Evolutionary conservation across 2,797 vertebrate genomes (phyloP).

Genomic region (Peromyscus melanophrys): DNA sequence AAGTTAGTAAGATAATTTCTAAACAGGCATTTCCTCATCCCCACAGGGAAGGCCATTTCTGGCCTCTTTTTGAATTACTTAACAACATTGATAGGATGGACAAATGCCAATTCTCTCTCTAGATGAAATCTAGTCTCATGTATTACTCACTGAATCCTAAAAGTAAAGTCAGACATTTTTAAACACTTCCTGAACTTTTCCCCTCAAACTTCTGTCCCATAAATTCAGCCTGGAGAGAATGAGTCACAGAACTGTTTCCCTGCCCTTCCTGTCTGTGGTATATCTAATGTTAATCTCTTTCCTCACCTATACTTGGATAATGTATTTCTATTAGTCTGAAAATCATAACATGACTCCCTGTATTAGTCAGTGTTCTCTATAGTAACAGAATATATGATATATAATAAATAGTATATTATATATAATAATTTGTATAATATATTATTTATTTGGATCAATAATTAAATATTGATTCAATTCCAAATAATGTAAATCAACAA

Average conservation of each 20-base stretch:
- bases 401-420: too few species aligned
- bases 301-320: background rate
- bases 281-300: background rate
- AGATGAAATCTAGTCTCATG: background rate
- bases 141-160: background rate
- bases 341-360: background rate
- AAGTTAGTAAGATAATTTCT: background rate
- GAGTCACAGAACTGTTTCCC: background rate
- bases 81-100: background rate
- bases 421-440: too few species aligned
- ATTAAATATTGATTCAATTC: too few species aligned
- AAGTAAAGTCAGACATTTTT: background rate
- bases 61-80: background rate
- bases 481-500: too few species aligned
- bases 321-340: background rate
- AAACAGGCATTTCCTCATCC: too few species aligned
- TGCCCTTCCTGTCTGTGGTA: background rate
- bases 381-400: too few species aligned
- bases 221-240: background rate
- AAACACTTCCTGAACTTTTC: background rate
- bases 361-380: background rate
- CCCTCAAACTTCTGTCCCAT: background rate
- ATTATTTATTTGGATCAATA: too few species aligned
- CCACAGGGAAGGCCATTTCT: background rate
- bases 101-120: background rate